Conservation (phyloP, 2,113 vertebrate species). For the Ictalurus punctatus region DNA sequence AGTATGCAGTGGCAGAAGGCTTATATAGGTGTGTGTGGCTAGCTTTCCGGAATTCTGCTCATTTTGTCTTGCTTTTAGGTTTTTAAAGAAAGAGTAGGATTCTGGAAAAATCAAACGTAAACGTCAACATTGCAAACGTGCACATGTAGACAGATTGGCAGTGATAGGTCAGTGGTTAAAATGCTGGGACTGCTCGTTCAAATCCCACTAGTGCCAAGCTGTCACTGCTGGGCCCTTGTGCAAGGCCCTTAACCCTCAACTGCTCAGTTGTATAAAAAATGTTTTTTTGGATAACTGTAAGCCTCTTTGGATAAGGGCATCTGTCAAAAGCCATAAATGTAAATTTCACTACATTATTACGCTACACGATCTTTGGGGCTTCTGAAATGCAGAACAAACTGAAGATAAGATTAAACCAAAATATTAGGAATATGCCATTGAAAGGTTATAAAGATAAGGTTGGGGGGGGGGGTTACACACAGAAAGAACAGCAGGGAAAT, state of each 20-base stretch:
- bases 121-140: not conserved
- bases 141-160: not conserved
- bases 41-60: not conserved
- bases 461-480: too few relatives aligned
- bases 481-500: not conserved
- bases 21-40: conserved; percentile 12
- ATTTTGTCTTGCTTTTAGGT: not conserved
- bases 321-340: too few relatives aligned
- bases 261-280: too few relatives aligned
- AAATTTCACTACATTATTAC: not conserved
- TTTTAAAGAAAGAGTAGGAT: not conserved
- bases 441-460: not conserved
- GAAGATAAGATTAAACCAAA: not conserved
- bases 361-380: not conserved
- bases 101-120: not conserved
- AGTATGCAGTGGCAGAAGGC: not conserved
- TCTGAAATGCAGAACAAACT: not conserved
- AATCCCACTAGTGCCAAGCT: too few relatives aligned
- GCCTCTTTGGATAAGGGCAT: too few relatives aligned
- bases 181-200: too few relatives aligned
- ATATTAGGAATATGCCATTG: not conserved
- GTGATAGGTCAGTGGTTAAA: too few relatives aligned
- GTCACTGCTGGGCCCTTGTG: too few relatives aligned
- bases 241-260: too few relatives aligned
- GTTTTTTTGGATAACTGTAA: too few relatives aligned